These are phyloP conservation scores for Anoncus sp. DNA, from an alignment of 2,888 invertebrate genomes.

Conservation along the genomic window DNA sequence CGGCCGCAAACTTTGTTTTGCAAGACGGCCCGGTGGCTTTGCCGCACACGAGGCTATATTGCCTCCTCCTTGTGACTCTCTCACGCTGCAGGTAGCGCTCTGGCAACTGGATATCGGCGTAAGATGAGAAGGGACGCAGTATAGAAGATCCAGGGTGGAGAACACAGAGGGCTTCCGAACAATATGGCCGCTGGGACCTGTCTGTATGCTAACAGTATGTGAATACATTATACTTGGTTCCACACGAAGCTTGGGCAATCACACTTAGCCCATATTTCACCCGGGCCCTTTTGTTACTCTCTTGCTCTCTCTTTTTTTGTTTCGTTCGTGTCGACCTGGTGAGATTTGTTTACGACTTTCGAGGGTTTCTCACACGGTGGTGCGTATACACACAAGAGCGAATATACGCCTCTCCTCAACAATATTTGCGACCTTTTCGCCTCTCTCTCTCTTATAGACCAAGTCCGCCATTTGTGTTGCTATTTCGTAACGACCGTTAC, in stretches of 20 bases:
- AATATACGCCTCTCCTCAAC: constrained; percentile 16
- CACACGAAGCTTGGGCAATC: constrained; percentile 62
- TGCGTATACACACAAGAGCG: constrained; percentile 17
- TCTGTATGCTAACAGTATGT: constrained; percentile 75
- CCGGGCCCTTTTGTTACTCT: constrained; percentile 55
- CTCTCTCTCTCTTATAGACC: neutral
- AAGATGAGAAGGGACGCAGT: constrained; percentile 39
- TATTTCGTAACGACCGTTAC: constrained; percentile 23
- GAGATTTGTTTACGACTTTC: constrained; percentile 70
- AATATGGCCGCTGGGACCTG: constrained; percentile 76
- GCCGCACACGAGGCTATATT: constrained; percentile 51
- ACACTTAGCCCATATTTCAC: constrained; percentile 69
- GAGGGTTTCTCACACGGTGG: constrained; percentile 39
- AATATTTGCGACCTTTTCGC: constrained; percentile 15
- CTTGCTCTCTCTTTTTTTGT: constrained; percentile 21
- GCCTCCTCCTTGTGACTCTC: neutral
- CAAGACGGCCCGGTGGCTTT: constrained; percentile 54
- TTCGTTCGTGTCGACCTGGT: constrained; percentile 54
- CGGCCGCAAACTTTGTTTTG: constrained; percentile 79
- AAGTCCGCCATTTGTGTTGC: constrained; percentile 29
- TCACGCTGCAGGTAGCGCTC: constrained; percentile 14
- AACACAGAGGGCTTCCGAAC: constrained; percentile 66
- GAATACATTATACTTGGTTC: constrained; percentile 70
- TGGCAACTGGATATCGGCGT: constrained; percentile 45
- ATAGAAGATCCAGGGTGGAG: constrained; percentile 29